Evolutionary conservation across 2,113 vertebrate species (phyloP).

Genomic region (Acinonyx jubatus): DNA sequence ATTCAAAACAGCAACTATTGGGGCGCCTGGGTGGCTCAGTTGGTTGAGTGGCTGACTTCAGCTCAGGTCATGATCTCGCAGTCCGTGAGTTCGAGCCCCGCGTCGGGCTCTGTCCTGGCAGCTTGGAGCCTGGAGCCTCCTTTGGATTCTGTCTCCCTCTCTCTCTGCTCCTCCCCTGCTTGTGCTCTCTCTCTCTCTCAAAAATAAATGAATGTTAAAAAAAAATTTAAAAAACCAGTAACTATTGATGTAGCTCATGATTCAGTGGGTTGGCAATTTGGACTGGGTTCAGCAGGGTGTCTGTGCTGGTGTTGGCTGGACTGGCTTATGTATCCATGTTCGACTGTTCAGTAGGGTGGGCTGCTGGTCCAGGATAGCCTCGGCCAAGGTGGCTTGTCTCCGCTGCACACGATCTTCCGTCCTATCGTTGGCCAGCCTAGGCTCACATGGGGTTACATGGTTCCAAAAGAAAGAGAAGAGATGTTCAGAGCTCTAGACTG

Average conservation of each 20-base stretch:
- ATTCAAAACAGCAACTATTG: not conserved
- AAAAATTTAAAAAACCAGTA: accelerated
- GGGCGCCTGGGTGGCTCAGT: too few relatives aligned
- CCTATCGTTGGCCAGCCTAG: not conserved
- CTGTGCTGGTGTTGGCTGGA: not conserved
- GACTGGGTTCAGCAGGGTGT: not conserved
- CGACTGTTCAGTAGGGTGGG: not conserved
- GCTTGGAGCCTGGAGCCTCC: too few relatives aligned
- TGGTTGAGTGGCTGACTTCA: too few relatives aligned
- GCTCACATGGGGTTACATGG: not conserved
- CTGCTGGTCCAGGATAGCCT: not conserved
- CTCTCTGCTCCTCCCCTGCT: too few relatives aligned
- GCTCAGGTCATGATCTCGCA: too few relatives aligned
- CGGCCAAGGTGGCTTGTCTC: not conserved
- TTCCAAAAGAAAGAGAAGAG: not conserved
- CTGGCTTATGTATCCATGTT: not conserved
- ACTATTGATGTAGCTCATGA: not conserved
- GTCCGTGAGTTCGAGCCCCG: too few relatives aligned
- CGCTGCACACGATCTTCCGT: not conserved
- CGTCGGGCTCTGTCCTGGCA: too few relatives aligned
- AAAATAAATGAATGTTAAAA: too few relatives aligned
- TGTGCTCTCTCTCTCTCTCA: too few relatives aligned
- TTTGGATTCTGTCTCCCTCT: too few relatives aligned
- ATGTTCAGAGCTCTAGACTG: not conserved
- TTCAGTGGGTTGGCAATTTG: not conserved